Conservation (phyloP, 2,113 vertebrate genomes). For the Numida meleagris region DNA sequence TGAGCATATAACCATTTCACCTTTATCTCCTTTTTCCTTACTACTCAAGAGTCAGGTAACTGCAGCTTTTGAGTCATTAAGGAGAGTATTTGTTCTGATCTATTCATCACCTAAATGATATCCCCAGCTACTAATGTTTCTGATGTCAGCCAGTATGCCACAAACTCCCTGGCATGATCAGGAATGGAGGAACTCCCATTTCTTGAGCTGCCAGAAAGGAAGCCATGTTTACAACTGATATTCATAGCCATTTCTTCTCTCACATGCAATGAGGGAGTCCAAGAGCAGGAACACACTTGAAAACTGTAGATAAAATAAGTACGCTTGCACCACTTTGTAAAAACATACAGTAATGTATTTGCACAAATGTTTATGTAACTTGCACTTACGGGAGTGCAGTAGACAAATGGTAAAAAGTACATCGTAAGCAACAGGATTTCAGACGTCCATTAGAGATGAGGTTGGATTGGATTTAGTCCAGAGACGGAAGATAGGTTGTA, state of each 20-base stretch:
- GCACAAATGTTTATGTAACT: neutral
- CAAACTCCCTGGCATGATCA: neutral
- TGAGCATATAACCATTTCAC: accelerated
- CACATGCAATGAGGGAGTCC: neutral
- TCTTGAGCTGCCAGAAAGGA: neutral
- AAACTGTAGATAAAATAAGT: neutral
- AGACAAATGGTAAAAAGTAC: neutral
- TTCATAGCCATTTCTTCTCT: neutral
- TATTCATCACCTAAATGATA: neutral
- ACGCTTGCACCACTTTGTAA: neutral
- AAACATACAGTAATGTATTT: neutral
- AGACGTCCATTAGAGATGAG: neutral
- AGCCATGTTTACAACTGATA: neutral
- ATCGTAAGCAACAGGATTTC: neutral
- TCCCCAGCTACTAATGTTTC: neutral
- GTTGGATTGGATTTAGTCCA: neutral
- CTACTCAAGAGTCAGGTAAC: accelerated
- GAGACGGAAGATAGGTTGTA: neutral
- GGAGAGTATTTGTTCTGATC: neutral
- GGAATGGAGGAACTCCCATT: neutral
- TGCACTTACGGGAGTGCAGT: neutral
- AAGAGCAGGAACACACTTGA: neutral
- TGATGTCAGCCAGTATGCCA: neutral
- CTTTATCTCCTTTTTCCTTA: neutral
- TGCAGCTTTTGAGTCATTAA: neutral